Conservation (phyloP, 92 coral and sea anemone species). For the Pocillopora meandrina region DNA sequence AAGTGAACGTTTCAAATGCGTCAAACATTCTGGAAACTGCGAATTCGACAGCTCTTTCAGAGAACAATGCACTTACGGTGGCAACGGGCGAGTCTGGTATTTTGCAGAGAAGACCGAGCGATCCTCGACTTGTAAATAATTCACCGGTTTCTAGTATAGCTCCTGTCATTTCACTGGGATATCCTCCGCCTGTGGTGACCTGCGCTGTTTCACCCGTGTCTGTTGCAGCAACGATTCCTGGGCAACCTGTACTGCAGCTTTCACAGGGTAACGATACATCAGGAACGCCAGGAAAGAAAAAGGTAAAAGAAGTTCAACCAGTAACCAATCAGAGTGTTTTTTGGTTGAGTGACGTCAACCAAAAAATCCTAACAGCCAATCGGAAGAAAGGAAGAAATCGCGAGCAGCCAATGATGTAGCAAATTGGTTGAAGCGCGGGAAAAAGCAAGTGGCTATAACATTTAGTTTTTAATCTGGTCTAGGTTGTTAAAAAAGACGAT, state of each 20-base stretch:
- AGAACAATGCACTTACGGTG: neutral
- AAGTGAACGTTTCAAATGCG: neutral
- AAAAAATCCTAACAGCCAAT: too few species aligned
- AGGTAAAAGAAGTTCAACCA: constrained; percentile 39
- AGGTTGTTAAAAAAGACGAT: too few species aligned
- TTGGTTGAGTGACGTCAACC: neutral
- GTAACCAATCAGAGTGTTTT: too few species aligned
- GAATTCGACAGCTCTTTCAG: neutral
- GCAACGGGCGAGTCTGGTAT: constrained; percentile 6
- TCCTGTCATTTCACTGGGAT: constrained; percentile 25
- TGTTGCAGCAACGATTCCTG: constrained; percentile 9
- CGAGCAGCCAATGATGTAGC: too few species aligned
- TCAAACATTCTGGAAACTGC: constrained; percentile 1
- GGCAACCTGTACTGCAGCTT: constrained; percentile 33
- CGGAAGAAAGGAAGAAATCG: too few species aligned
- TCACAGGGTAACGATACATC: constrained; percentile 54
- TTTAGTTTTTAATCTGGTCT: too few species aligned
- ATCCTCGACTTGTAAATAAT: constrained; percentile 73
- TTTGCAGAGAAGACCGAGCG: constrained; percentile 68
- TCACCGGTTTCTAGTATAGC: constrained; percentile 37
- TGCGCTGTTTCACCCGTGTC: constrained; percentile 34
- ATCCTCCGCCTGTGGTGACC: constrained; percentile 40
- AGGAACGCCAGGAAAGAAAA: constrained; percentile 89
- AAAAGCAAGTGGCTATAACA: too few species aligned
- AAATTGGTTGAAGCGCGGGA: too few species aligned